These are phyloP conservation scores for Drosophila kanekoi DNA, from an alignment of 2,888 invertebrate species.

Conservation along the genomic window DNA sequence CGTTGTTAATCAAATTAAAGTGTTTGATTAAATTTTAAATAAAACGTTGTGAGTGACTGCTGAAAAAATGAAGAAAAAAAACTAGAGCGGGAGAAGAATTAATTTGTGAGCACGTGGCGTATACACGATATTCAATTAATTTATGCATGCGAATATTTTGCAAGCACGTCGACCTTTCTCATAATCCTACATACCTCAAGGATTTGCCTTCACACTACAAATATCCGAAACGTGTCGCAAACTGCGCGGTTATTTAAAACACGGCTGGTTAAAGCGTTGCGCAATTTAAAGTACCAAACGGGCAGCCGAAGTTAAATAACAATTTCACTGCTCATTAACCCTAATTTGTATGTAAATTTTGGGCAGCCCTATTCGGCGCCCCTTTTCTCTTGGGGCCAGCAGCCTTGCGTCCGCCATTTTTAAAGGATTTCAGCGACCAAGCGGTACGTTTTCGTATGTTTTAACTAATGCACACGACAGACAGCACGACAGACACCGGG, in stretches of 20 bases:
- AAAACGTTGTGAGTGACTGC: constrained; percentile 22
- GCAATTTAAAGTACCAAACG: constrained; percentile 74
- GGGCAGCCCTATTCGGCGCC: constrained; percentile 57
- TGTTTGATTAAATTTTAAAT: constrained; percentile 79
- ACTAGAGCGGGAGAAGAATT: constrained; percentile 48
- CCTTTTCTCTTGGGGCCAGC: constrained; percentile 27
- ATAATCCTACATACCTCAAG: constrained; percentile 19
- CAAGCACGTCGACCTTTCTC: neutral
- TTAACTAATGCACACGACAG: constrained; percentile 68
- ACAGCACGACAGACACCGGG: constrained; percentile 22
- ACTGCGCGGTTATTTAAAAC: constrained; percentile 56
- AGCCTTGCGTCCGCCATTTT: constrained; percentile 44
- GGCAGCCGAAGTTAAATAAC: constrained; percentile 80
- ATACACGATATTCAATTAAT: constrained; percentile 68
- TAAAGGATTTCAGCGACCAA: constrained; percentile 63
- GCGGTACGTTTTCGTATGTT: constrained; percentile 62
- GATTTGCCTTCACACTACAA: constrained; percentile 22
- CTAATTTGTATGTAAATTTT: constrained; percentile 82
- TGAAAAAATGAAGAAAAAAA: constrained; percentile 20
- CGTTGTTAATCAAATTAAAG: constrained; percentile 81
- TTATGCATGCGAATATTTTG: constrained; percentile 37
- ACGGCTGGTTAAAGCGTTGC: constrained; percentile 53
- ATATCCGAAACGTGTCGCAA: constrained; percentile 74
- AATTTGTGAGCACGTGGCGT: constrained; percentile 69
- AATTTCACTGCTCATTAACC: constrained; percentile 83